Evolutionary conservation across 2,888 invertebrate species (phyloP).

Genomic region (Cataglyphis albicans): DNA sequence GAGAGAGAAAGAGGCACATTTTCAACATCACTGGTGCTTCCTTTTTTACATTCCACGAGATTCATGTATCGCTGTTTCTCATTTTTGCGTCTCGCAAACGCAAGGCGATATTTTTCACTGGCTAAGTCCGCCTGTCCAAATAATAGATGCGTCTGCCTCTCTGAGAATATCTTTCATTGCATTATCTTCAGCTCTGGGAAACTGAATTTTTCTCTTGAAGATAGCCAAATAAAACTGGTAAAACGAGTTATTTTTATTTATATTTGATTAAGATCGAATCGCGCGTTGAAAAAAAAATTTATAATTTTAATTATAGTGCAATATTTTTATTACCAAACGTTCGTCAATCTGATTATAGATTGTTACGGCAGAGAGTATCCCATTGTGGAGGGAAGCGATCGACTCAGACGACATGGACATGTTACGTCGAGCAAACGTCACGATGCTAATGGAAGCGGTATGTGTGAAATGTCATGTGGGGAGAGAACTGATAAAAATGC

Average conservation of each 20-base stretch:
- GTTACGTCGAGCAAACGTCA: slow-evolving; percentile 76
- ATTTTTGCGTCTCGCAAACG: slow-evolving; percentile 1
- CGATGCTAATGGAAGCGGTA: slow-evolving; percentile 77
- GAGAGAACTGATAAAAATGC: not conserved
- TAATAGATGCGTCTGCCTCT: not conserved
- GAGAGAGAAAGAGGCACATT: slow-evolving; percentile 28
- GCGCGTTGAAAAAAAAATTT: not conserved
- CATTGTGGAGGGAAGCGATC: slow-evolving; percentile 82
- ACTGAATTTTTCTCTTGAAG: not conserved
- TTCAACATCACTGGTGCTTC: slow-evolving; percentile 6
- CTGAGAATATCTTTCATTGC: not conserved
- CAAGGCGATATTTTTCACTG: slow-evolving; percentile 26
- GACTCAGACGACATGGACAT: slow-evolving; percentile 79
- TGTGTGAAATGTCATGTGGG: slow-evolving; percentile 31
- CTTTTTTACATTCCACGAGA: slow-evolving; percentile 6
- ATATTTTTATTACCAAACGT: not conserved
- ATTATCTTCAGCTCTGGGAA: not conserved
- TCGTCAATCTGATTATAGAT: slow-evolving; percentile 65
- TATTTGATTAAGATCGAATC: not conserved
- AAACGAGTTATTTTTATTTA: not conserved
- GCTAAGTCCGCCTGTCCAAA: slow-evolving; percentile 14
- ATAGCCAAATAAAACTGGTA: not conserved
- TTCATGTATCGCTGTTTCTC: not conserved
- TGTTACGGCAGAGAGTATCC: slow-evolving; percentile 66
- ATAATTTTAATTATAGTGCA: slow-evolving; percentile 4